Base-by-base conservation (phyloP, 2,888 invertebrate species). In the Pristionchus mayeri region DNA sequence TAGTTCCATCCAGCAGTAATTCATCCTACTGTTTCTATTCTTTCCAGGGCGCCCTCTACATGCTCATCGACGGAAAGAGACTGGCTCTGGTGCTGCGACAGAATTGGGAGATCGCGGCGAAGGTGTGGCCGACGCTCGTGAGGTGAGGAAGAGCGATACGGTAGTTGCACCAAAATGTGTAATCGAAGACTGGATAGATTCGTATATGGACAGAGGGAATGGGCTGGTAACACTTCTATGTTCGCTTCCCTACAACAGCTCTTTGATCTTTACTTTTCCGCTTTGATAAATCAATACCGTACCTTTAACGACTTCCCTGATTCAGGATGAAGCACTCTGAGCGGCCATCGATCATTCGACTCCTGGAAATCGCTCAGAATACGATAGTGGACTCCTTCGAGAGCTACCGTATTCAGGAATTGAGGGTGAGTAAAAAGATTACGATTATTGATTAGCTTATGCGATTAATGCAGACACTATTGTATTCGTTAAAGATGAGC, bases 61-160 rank as follows among this genome's bases (percentile, higher is more conserved):
- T 96, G 84, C 94, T 97, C 88, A 93, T 96, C 85, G 95, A 96
- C 0, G 95, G 95, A 0, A 95, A 95, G 90, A 92, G 94, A 16
- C 94, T 95, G 4, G 95, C 95, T 0, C 93, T 97, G 11, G 93
- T 95, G 1, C 95, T 95, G 16, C 95, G 95, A 90, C 95, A 95
- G 87, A 95, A 96, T 93, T 97, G 97, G 96, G 94, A 95, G 11
- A 94, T 95, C 4, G 94, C 96, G 27, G 93, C 94, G 57, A 93
- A 95, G 40, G 93, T 97, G 0, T 97, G 97, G 96, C 96, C 96
- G 0, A 95, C 96, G 1, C 92, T 97, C 30, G 94, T 97, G 34
- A 78, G 79, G 76, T 67, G n/a, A 40, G 40, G 3, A 18, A n/a
- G 18, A 44, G n/a, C 44, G 9, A 13, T 54, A 54, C 54, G 54